phyloP scores from a whole-genome alignment of 2,888 invertebrate species.

The Lepidocyrtinus sp. region DNA sequence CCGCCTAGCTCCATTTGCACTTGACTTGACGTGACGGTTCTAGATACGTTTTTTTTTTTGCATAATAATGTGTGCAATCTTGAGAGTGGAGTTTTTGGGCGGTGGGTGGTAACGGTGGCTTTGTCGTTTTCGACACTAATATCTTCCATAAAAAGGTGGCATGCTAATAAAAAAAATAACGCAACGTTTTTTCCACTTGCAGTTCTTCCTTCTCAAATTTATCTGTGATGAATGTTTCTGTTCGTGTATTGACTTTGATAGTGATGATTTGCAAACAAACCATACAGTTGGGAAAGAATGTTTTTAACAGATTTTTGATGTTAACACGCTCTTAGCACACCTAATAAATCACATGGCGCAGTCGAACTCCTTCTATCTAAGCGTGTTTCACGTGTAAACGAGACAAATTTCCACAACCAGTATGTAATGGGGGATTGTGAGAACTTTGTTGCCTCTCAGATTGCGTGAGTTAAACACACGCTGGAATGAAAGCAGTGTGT shows the following conservation, averaged over 20 bases:
- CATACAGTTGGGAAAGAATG: not conserved
- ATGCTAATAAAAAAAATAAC: not conserved
- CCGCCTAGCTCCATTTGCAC: not conserved
- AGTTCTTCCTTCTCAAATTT: not conserved
- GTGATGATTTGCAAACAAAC: not conserved
- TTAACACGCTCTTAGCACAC: too few relatives aligned
- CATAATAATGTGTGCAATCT: slow-evolving; percentile 1
- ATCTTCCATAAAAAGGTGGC: not conserved
- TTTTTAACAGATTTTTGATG: not conserved
- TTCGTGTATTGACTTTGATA: not conserved
- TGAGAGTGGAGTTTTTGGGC: not conserved
- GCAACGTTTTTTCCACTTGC: not conserved
- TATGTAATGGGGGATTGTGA: too few relatives aligned
- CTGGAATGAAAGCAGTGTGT: too few relatives aligned
- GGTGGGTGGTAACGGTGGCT: not conserved
- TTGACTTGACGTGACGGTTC: slow-evolving; percentile 2
- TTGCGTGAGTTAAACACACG: too few relatives aligned
- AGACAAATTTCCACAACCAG: too few relatives aligned
- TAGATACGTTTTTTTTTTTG: not conserved
- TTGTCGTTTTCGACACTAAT: slow-evolving; percentile 13
- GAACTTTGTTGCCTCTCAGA: too few relatives aligned
- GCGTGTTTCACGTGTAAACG: too few relatives aligned
- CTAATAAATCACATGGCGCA: too few relatives aligned
- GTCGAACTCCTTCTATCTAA: too few relatives aligned
- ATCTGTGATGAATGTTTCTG: not conserved